Conservation (phyloP, 2,888 invertebrate species). For the Spialia ferax region DNA sequence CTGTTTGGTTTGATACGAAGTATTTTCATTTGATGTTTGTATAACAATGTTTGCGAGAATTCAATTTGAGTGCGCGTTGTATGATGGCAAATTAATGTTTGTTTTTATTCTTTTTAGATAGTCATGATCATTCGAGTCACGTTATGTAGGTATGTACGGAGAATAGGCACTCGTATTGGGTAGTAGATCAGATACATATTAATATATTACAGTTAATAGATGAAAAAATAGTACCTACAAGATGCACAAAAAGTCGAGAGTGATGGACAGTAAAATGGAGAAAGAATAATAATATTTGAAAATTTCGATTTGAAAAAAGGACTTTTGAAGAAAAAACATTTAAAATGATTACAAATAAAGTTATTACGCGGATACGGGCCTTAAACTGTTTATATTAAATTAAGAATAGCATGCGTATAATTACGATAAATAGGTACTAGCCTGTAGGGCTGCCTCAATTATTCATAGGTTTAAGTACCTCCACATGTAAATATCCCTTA, state of each 20-base stretch:
- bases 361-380: constrained; percentile 27
- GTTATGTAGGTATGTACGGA: too few species aligned
- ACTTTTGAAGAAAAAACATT: neutral
- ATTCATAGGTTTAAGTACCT: neutral
- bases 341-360: too few species aligned
- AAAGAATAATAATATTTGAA: too few species aligned
- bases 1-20: constrained; percentile 51
- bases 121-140: neutral
- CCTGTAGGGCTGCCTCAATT: constrained; percentile 18
- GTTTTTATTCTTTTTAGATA: neutral
- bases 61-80: constrained; percentile 18
- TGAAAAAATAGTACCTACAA: too few species aligned
- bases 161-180: too few species aligned
- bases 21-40: constrained; percentile 38
- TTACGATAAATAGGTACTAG: constrained; percentile 22
- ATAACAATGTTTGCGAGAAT: constrained; percentile 31
- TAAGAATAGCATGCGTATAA: constrained; percentile 31
- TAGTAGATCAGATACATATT: too few species aligned
- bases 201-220: too few species aligned
- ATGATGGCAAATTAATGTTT: constrained; percentile 5
- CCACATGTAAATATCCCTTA: too few species aligned
- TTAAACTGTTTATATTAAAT: constrained; percentile 39
- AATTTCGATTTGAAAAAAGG: too few species aligned
- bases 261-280: too few species aligned
- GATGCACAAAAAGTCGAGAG: too few species aligned